phyloP scores from a whole-genome alignment of 2,888 invertebrate genomes.

The Apamea anceps region DNA sequence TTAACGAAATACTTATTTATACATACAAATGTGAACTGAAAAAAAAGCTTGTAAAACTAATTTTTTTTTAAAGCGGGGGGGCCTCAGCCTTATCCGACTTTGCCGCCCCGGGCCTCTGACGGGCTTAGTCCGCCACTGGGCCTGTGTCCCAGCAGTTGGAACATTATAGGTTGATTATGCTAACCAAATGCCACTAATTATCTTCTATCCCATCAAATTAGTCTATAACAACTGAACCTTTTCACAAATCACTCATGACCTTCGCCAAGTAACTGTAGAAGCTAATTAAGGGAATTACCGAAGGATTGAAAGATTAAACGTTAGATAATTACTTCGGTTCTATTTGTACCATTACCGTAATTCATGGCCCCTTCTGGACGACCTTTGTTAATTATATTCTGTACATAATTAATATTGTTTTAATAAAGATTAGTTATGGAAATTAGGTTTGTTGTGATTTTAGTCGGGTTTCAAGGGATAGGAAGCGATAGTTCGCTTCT shows the following conservation, averaged over 20 bases:
- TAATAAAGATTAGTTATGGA: neutral
- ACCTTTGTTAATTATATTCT: slow-evolving; percentile 13
- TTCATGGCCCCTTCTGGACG: slow-evolving; percentile 8
- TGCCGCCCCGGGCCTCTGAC: too few relatives aligned
- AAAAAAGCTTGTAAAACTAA: too few relatives aligned
- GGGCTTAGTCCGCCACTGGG: too few relatives aligned
- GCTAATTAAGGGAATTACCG: slow-evolving; percentile 52
- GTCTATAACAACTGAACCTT: slow-evolving; percentile 7
- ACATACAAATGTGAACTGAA: too few relatives aligned
- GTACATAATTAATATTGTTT: slow-evolving; percentile 15
- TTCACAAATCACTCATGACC: slow-evolving; percentile 47
- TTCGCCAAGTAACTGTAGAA: slow-evolving; percentile 20
- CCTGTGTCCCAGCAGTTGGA: too few relatives aligned
- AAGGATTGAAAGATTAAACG: slow-evolving; percentile 48
- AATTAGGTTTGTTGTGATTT: neutral
- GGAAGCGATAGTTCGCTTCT: too few relatives aligned
- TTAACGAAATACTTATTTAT: too few relatives aligned
- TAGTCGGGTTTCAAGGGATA: neutral
- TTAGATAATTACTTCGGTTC: slow-evolving; percentile 36
- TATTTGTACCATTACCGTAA: slow-evolving; percentile 34
- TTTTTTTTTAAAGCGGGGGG: too few relatives aligned
- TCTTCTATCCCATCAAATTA: slow-evolving; percentile 1
- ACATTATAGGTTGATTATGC: too few relatives aligned
- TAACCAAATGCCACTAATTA: neutral
- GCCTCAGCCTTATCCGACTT: too few relatives aligned